Evolutionary conservation across 2,797 vertebrate species (phyloP), one percentile per base, ranked within the genome.

Genomic region (Alectoris magna): DNA sequence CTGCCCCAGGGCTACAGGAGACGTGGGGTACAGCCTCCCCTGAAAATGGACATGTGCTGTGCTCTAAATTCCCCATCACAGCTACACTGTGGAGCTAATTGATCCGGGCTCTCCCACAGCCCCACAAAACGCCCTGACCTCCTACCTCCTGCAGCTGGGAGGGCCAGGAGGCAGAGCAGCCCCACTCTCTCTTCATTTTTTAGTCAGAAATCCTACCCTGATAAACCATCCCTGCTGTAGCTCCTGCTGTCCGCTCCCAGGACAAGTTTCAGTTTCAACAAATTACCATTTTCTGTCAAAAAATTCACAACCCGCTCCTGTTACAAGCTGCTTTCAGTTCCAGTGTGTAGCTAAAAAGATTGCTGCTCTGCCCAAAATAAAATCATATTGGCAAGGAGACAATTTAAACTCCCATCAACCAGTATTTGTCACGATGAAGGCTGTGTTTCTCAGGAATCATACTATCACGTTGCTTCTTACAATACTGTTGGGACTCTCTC

Each of bases 401-500:
- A 79, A 56, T 91, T 96, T 93, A 87, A 91, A 95, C 67, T 94
- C 82, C 70, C 88, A 84, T 69, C 79, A 94, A 85, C 82, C 91
- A 93, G 91, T 84, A 83, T 88, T 96, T 94, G 94, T 96, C 83
- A 94, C 3, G 19, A 88, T 94, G 93, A 93, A 88, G 71, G 83
- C 94, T 96, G 93, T 2, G 1, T 93, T 95, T 94, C 89, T 94
- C 74, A 73, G 72, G 55, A 93, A 93, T 92, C 88, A 95, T 88
- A 92, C 90, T 80, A 94, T 95, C 88, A 68, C 94, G 96, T 96
- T 96, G 56, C 86, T 87, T 94, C 85, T 89, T 79, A 96, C 86
- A 96, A 83, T 93, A 41, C 81, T 97, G 95, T 96, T 97, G 96
- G 86, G 94, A 97, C 94, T 97, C 90, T 91, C 82, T 96, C 74